Evolutionary conservation across 2,888 invertebrate species (phyloP), one percentile per base, ranked within the genome.

Genomic region (Agrotis segetum): DNA sequence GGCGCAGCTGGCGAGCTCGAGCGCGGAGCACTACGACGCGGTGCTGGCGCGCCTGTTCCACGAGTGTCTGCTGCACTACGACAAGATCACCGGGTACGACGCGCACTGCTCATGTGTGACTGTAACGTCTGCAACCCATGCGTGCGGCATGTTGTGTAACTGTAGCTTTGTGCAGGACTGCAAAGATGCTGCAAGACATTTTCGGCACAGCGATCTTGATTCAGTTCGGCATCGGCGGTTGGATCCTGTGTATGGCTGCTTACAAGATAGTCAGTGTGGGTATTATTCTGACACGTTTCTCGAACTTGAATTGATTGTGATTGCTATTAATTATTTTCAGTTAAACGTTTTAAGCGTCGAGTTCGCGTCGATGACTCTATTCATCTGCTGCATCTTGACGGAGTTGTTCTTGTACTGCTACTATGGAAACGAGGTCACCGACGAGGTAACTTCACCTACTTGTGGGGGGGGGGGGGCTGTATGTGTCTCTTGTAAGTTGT

Each of bases 331-430:
- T 72, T 55, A 6, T 53, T 75, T 85, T 46, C 88, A 95, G 95
- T 68, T 95, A 79, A 88, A 79, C 70, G 85, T 92, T 61, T 71
- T 91, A 60, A 95, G 93, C 84, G 84, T 96, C 56, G 95, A 96
- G 87, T 96, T 97, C 72, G 92, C 95, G 2, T 96, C 97, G 14
- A 96, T 96, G 94, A 88, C 92, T 1, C 89, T 96, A 17, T 97
- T 97, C 88, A 95, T 96, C 71, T 86, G 88, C 60, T 97, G 97
- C 85, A 96, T 97, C 87, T 89, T 97, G 21, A 92, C 96, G 13
- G 96, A 97, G 88, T 90, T 97, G 81, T 96, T 96, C 78, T 89
- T 97, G 2, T 96, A 96, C 87, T 97, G 97, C 87, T 97, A 96
- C 91, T 96, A 94, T 82, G 97, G 97, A 13, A 97, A 97, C 84